phyloP scores from a whole-genome alignment of 2,888 invertebrate genomes.

The Ormyrus nitidulus region DNA sequence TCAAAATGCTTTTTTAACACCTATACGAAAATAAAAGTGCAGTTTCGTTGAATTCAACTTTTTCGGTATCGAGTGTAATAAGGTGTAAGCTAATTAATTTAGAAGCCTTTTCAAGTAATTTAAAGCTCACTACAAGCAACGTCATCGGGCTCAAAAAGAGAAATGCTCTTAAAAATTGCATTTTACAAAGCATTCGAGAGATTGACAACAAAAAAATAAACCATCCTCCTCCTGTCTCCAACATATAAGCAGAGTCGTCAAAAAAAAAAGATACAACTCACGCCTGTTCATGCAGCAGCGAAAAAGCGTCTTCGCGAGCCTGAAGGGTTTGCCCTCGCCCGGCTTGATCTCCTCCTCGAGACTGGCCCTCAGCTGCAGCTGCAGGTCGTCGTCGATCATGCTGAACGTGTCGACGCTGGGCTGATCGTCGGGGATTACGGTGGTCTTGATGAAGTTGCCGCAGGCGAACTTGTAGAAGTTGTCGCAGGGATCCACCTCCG shows the following conservation, averaged over 20 bases:
- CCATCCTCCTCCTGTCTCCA: no score
- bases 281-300: conserved; percentile 92
- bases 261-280: conserved; percentile 76
- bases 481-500: conserved; percentile 83
- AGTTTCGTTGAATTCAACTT: no score
- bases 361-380: conserved; percentile 83
- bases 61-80: no score
- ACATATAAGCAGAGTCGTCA: not conserved
- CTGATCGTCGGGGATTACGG: conserved; percentile 87
- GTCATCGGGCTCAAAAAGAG: no score
- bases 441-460: conserved; percentile 83
- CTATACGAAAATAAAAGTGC: no score
- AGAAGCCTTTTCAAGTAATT: no score
- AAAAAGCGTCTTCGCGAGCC: conserved; percentile 89
- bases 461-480: conserved; percentile 88
- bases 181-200: not conserved
- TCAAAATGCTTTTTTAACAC: conserved; percentile 1
- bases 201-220: not conserved
- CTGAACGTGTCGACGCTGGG: conserved; percentile 87
- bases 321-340: conserved; percentile 83
- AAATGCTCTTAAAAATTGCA: no score
- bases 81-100: no score
- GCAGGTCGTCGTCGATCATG: conserved; percentile 85
- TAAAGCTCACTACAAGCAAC: no score
- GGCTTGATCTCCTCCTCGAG: conserved; percentile 79